phyloP scores from a whole-genome alignment of 2,113 vertebrate species.

The Corythaixoides concolor region DNA sequence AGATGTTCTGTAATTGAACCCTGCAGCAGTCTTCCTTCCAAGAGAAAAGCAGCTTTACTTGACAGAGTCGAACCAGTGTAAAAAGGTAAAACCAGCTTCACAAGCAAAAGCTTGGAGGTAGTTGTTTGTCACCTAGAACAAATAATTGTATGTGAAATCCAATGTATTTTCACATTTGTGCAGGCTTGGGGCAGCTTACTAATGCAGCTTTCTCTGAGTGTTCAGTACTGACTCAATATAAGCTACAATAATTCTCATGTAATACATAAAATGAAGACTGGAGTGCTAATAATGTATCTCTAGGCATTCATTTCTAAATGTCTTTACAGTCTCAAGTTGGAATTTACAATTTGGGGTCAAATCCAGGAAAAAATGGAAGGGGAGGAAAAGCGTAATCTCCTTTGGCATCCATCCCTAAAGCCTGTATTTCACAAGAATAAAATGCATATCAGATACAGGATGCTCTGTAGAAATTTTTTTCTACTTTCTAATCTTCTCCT shows the following conservation, averaged over 20 bases:
- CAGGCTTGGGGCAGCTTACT: neutral
- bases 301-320: neutral
- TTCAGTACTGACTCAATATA: neutral
- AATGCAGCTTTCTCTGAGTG: neutral
- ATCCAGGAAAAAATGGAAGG: neutral
- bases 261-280: neutral
- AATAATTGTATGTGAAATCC: neutral
- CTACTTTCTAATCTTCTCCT: neutral
- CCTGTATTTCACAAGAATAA: neutral
- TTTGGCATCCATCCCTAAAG: neutral
- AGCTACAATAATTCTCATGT: neutral
- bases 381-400: neutral
- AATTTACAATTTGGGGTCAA: neutral
- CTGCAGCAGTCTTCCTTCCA: neutral
- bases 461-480: neutral
- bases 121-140: neutral
- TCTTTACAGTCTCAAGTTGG: neutral
- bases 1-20: slow-evolving; percentile 33
- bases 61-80: neutral
- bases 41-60: neutral
- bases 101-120: neutral
- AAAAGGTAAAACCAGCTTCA: neutral
- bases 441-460: neutral
- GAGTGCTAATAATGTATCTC: neutral
- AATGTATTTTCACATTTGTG: neutral